Base-by-base conservation (phyloP, 2,888 invertebrate genomes). In the Caenorhabditis auriculariae region DNA sequence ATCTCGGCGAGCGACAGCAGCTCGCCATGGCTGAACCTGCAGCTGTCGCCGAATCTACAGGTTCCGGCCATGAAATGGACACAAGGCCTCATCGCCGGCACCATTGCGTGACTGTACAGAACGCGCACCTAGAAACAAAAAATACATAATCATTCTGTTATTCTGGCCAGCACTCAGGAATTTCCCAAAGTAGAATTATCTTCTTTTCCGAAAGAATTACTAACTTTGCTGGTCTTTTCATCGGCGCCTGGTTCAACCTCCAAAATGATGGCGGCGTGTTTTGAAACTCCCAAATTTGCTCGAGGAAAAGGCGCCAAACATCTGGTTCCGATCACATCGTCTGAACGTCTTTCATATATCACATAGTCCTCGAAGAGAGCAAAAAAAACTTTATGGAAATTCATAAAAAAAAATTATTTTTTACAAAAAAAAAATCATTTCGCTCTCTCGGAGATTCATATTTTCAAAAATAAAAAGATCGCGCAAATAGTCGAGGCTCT, bases 21-120 rank as follows among this genome's bases (percentile, higher is more conserved):
- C 48, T 62, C 58, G n/a, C 72, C 72, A 45, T 72, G 72, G 49
- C 63, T 65, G 50, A 66, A 72, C 32, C 62, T 46, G 39, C 67
- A 72, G 28, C 62, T 60, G 3, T 57, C 50, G 3, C 51, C 60
- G 42, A 56, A 72, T 38, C 57, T 26, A 35, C 72, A 72, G 2
- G 41, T 53, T n/a, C 57, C 68, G 1, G 51, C 32, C 15, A 72
- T 46, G 39, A 69, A 72, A 35, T 62, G 63, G 3, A 56, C 23
- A 49, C 72, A 72, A 6, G 69, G 60, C 27, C 60, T 60, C 70
- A 70, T 70, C n/a, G 66, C 39, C 3, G 32, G 15, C n/a, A 52
- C 49, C 26, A 66, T 60, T n/a, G 72, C 70, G 39, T 66, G 64
- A n/a, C 62, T 62, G 52, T 64, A 72, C 6, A 72, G 61, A 12